Conservation (phyloP, 2,113 vertebrate species). For the Apteryx owenii region DNA sequence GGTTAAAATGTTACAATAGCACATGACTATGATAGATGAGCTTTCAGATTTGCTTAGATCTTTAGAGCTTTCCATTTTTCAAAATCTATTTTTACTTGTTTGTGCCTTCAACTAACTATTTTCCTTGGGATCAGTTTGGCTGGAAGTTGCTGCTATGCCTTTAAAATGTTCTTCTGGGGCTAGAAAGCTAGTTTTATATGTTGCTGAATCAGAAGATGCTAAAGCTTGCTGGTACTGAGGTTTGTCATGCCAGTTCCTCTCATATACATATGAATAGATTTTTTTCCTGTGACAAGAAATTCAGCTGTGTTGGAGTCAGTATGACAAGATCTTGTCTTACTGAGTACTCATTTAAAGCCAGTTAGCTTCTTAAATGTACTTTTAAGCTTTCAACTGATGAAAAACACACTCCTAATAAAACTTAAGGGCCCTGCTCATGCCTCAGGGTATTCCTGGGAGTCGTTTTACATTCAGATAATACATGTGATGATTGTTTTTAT, state of each 20-base stretch:
- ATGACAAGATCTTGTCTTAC: not conserved
- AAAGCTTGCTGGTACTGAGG: not conserved
- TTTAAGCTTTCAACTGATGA: not conserved
- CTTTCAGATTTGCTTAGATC: not conserved
- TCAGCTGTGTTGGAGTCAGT: not conserved
- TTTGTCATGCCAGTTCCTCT: rapidly evolving
- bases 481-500: not conserved
- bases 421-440: not conserved
- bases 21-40: not conserved
- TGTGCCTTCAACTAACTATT: not conserved
- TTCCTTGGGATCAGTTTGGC: not conserved
- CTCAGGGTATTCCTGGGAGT: not conserved
- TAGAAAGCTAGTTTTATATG: not conserved
- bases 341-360: not conserved
- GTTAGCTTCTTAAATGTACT: not conserved
- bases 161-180: not conserved
- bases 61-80: not conserved
- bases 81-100: not conserved
- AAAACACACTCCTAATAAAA: not conserved
- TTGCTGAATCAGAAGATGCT: not conserved
- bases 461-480: not conserved
- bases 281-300: not conserved
- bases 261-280: not conserved
- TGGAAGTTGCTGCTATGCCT: not conserved
- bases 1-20: not conserved